Percentiles rank a stretch among this genome's conserved stretches.
Conservation (phyloP, 2,113 vertebrate genomes). For the Campylorhamphus procurvoides region DNA sequence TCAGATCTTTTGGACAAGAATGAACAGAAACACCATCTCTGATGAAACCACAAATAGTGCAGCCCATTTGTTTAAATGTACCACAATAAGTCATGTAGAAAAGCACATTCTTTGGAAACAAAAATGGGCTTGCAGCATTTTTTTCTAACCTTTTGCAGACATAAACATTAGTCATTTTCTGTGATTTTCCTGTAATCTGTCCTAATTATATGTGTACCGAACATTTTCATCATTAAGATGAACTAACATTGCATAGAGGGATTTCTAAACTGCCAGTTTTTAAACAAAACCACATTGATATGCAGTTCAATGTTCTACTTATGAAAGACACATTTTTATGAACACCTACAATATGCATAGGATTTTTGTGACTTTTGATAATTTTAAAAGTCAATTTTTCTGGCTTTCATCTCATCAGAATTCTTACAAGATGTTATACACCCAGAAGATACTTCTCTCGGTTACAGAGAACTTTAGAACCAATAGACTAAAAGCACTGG, state of each 20-base stretch:
- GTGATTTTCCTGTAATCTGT: neutral
- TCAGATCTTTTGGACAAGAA: slow-evolving; percentile 2
- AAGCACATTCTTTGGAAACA: neutral
- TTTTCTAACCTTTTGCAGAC: slow-evolving; percentile 2
- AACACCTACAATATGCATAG: neutral
- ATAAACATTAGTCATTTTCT: slow-evolving; percentile 38
- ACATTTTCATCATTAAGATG: neutral
- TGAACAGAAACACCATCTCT: neutral
- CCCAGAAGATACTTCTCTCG: neutral
- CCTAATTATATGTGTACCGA: neutral
- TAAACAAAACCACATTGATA: neutral
- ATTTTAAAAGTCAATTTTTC: neutral
- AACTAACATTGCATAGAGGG: neutral
- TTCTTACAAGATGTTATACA: neutral
- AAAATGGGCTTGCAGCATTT: neutral
- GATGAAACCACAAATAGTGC: neutral
- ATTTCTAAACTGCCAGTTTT: neutral
- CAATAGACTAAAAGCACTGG: neutral
- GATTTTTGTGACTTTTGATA: neutral
- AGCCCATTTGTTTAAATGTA: neutral
- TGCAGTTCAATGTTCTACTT: neutral
- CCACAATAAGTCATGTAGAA: neutral
- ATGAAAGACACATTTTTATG: neutral
- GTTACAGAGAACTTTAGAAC: neutral
- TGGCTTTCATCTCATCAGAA: neutral